Conservation (phyloP, 2,797 vertebrate species). For the Pteronotus mesoamericanus region DNA sequence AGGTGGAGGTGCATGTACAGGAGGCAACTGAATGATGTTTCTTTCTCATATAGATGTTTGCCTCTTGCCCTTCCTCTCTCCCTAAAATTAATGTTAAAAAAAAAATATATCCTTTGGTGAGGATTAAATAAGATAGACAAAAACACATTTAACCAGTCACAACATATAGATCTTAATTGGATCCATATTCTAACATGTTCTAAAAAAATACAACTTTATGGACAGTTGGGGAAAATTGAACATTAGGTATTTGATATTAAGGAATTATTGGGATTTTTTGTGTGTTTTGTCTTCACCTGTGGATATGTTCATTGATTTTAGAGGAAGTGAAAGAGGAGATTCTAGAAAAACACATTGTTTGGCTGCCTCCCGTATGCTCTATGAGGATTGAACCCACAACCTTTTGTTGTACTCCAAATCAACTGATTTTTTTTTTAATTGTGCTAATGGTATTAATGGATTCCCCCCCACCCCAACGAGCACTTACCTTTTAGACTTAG, state of each 20-base stretch:
- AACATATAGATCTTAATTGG: neutral
- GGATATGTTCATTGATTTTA: neutral
- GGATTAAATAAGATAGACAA: neutral
- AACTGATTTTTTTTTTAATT: neutral
- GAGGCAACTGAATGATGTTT: neutral
- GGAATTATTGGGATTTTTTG: neutral
- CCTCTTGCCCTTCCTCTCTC: neutral
- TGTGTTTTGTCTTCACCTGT: neutral
- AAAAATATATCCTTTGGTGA: neutral
- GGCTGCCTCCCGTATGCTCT: too few species aligned
- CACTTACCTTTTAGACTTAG: neutral
- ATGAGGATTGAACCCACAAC: neutral
- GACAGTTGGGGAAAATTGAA: neutral
- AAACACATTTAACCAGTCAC: neutral
- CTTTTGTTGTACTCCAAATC: neutral
- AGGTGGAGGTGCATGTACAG: neutral
- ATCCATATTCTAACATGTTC: neutral
- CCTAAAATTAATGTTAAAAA: neutral
- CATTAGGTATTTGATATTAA: neutral
- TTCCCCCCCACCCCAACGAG: neutral
- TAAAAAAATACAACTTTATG: neutral
- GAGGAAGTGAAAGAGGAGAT: neutral
- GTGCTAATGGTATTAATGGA: neutral
- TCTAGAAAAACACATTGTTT: neutral
- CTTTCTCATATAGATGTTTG: neutral